Percentiles rank a stretch among this genome's conserved stretches.
These are phyloP conservation scores for Myotis yumanensis DNA, from an alignment of 2,113 vertebrate species.

Conservation along the genomic window DNA sequence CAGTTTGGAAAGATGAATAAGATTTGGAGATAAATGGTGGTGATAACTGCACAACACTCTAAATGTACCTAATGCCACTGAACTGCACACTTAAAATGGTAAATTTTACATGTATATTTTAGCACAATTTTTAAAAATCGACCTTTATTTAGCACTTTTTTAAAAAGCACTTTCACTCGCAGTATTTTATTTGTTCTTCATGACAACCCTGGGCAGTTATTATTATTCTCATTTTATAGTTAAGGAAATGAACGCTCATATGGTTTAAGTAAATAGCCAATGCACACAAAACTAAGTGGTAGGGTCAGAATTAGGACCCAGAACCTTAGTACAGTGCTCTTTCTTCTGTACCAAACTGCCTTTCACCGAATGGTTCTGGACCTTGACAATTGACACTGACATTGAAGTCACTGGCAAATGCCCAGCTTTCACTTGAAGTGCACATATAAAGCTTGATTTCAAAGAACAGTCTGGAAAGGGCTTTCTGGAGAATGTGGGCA, in stretches of 20 bases:
- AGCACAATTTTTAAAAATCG: neutral
- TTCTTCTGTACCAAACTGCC: neutral
- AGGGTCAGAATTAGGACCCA: neutral
- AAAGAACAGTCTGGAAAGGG: conserved; percentile 31
- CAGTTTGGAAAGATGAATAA: neutral
- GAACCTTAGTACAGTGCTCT: neutral
- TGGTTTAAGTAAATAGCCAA: conserved; percentile 26
- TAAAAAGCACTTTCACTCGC: neutral
- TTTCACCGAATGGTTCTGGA: neutral
- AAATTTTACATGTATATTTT: conserved; percentile 20
- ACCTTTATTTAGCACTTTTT: conserved; percentile 7
- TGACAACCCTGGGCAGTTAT: neutral
- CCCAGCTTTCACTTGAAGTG: neutral
- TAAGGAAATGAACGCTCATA: conserved; percentile 1
- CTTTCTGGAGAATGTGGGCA: conserved; percentile 31
- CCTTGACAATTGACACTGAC: neutral
- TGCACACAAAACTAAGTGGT: neutral
- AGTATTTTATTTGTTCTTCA: conserved; percentile 20
- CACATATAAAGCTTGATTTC: neutral
- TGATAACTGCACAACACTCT: neutral
- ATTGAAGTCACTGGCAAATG: neutral
- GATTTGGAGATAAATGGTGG: neutral
- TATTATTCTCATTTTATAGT: conserved; percentile 19
- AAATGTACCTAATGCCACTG: neutral
- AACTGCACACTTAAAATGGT: neutral